A percentile compares a stretch with the other conserved stretches of the same genome.
phyloP scores from a whole-genome alignment of 2,888 invertebrate genomes.

The Orthosia incerta region DNA sequence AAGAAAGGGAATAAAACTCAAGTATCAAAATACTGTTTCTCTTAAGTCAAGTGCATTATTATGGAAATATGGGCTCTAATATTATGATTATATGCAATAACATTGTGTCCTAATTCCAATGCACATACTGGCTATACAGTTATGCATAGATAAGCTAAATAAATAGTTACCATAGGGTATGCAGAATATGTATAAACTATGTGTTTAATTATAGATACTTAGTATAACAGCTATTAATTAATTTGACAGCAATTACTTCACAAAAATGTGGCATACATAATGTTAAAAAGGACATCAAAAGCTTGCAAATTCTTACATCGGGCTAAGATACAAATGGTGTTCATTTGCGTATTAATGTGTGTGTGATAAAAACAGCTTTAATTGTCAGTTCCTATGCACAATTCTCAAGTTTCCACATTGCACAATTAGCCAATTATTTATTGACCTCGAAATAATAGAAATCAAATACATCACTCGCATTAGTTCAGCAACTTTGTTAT shows the following conservation, averaged over 20 bases:
- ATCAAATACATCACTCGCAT: constrained; percentile 73
- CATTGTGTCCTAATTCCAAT: constrained; percentile 18
- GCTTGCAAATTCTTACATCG: background rate
- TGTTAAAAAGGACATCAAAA: background rate
- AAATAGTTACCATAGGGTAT: constrained; percentile 10
- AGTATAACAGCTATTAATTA: background rate
- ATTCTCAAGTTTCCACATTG: constrained; percentile 65
- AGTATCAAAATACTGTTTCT: background rate
- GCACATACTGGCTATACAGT: constrained; percentile 1
- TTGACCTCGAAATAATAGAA: constrained; percentile 75
- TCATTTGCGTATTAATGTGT: constrained; percentile 4
- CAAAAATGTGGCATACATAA: background rate
- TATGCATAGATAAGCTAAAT: constrained; percentile 41
- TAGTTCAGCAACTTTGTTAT: constrained; percentile 71
- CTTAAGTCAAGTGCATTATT: background rate
- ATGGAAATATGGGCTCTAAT: background rate
- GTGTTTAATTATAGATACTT: too few species aligned
- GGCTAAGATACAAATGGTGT: background rate
- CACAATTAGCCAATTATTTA: constrained; percentile 69
- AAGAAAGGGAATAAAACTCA: background rate
- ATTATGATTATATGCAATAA: constrained; percentile 1
- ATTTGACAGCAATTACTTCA: background rate
- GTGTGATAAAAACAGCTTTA: constrained; percentile 32
- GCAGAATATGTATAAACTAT: background rate
- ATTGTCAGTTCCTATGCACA: constrained; percentile 62